Evolutionary conservation across 2,888 invertebrate genomes (phyloP), one percentile per base, ranked within the genome.

Genomic region (Harpalus rubripes): DNA sequence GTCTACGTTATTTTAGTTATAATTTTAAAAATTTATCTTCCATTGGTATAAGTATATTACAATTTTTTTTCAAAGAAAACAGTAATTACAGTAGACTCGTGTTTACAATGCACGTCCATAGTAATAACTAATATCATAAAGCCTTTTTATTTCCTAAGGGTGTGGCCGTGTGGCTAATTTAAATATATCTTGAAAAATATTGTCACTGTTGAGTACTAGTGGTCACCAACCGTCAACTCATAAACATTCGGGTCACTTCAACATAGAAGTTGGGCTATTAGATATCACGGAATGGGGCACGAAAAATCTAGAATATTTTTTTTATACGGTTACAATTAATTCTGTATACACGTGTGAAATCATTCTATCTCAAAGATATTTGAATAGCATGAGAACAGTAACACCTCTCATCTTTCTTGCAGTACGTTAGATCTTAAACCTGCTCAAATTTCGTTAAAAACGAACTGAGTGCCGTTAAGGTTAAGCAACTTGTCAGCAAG

Each of bases 401-500:
- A 12, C 44, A 52, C 15, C n/a, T 39, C 12, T 15, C 39, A 18
- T 18, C 68, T n/a, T 7, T 16, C 68, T 18, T 18, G 0, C 15
- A 44, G 41, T 41, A 74, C 72, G 72, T 74, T 74, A 12, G 44
- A 12, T 52, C 44, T 1, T 32, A 74, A 74, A 74, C 72, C 72
- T 74, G 72, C 44, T 10, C 12, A 74, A 44, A 15, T 74, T 74
- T 44, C 72, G 72, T 74, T 74, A 44, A 44, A 68, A 74, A 68
- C 68, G 39, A 68, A 63, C 15, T 74, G 52, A 44, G 22, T 44
- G 16, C 72, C 72, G 72, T 74, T 74, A 74, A 74, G 72, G 72
- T 74, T 74, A 74, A 41, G 41, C 72, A 74, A 74, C 72, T 74
- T 74, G 72, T 12, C 18, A 44, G 18, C 72, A 44, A 74, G 16